phyloP scores from a whole-genome alignment of 2,113 vertebrate genomes.

The Struthio camelus region DNA sequence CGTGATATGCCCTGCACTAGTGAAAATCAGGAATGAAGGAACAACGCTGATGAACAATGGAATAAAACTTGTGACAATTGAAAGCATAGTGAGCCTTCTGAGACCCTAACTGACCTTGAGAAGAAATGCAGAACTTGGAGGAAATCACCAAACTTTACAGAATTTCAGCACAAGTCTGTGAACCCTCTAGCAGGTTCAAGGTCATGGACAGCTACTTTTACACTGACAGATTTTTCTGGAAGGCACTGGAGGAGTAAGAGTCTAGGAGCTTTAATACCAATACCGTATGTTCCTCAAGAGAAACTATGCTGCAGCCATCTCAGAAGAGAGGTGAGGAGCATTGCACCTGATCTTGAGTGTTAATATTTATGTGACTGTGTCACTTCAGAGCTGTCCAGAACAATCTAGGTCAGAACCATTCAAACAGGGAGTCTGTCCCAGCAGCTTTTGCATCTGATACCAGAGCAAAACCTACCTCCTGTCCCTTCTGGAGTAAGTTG shows the following conservation, averaged over 20 bases:
- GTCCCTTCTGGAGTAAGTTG: neutral
- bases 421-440: neutral
- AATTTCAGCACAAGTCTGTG: neutral
- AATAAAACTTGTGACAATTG: neutral
- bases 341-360: neutral
- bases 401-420: neutral
- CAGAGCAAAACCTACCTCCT: neutral
- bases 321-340: neutral
- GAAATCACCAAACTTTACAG: neutral
- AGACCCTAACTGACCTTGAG: neutral
- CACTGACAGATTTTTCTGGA: neutral
- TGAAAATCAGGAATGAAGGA: neutral
- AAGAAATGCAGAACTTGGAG: neutral
- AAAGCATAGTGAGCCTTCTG: neutral
- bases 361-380: neutral
- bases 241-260: neutral
- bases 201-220: neutral
- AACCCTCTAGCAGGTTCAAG: neutral
- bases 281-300: neutral
- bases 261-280: neutral
- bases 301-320: neutral
- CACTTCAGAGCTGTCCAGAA: neutral
- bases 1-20: neutral
- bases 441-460: neutral
- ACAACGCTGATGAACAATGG: neutral